Evolutionary conservation across 1,140 invertebrate species (phyloP).

Genomic region (Armadillidium nasatum): DNA sequence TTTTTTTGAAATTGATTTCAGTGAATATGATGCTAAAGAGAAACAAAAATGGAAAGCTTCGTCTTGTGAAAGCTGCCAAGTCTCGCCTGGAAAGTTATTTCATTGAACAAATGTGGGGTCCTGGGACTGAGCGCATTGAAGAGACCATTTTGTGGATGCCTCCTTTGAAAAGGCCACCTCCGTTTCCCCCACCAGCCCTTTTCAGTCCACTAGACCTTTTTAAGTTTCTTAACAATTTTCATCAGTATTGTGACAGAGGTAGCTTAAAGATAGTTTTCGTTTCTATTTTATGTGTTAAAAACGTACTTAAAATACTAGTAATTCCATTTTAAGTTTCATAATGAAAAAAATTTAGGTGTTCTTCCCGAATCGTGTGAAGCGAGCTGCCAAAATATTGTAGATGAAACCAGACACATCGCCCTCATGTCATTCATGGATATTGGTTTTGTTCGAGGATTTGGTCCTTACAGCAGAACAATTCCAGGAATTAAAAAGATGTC

Average conservation of each 20-base stretch:
- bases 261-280: too few relatives aligned
- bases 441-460: neutral
- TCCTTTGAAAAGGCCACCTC: conserved; percentile 30
- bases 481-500: neutral
- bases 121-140: conserved; percentile 37
- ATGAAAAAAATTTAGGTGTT: too few relatives aligned
- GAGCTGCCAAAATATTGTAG: neutral
- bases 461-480: neutral
- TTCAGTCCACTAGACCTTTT: conserved; percentile 29
- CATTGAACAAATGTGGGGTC: conserved; percentile 37
- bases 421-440: neutral
- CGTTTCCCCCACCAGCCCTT: conserved; percentile 37
- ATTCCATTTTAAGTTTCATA: too few relatives aligned
- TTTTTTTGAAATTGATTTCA: neutral
- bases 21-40: conserved; percentile 38
- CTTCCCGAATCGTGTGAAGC: too few relatives aligned
- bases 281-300: too few relatives aligned
- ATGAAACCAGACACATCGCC: neutral
- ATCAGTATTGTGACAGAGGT: conserved; percentile 36
- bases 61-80: conserved; percentile 32
- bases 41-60: conserved; percentile 34
- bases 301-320: too few relatives aligned
- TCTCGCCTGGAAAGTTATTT: conserved; percentile 34
- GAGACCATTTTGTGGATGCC: conserved; percentile 35
- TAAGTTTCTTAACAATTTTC: conserved; percentile 29